Evolutionary conservation across 2,888 invertebrate species (phyloP).

Genomic region (Odontocerum albicorne): DNA sequence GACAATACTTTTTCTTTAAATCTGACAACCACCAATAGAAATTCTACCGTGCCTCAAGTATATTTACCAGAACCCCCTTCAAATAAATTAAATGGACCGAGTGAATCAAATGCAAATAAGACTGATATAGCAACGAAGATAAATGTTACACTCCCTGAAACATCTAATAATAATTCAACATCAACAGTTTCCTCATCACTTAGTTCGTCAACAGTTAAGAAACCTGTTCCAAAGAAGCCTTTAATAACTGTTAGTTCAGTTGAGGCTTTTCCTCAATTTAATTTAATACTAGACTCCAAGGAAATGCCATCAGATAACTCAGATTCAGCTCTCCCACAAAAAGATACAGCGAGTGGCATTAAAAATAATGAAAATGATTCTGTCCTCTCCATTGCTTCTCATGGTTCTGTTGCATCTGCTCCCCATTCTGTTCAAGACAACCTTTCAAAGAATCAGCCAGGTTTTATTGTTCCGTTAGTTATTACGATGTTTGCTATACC

Average conservation of each 20-base stretch:
- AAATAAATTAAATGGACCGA: too few relatives aligned
- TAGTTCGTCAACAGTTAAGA: slow-evolving; percentile 43
- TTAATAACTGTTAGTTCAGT: slow-evolving; percentile 50
- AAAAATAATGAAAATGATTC: slow-evolving; percentile 6
- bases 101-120: too few relatives aligned
- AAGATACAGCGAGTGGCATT: too few relatives aligned
- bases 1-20: slow-evolving; percentile 36
- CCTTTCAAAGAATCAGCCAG: slow-evolving; percentile 45
- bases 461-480: slow-evolving; percentile 74
- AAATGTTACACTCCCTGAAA: too few relatives aligned
- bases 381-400: not conserved
- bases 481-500: slow-evolving; percentile 75
- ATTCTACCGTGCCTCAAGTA: too few relatives aligned
- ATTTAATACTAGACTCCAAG: not conserved
- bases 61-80: too few relatives aligned
- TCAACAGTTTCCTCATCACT: not conserved
- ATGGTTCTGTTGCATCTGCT: slow-evolving; percentile 1
- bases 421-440: not conserved
- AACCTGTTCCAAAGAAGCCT: slow-evolving; percentile 51
- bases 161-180: slow-evolving; percentile 37
- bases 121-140: too few relatives aligned
- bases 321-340: not conserved
- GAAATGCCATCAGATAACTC: not conserved
- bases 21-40: slow-evolving; percentile 39
- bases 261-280: slow-evolving; percentile 40